A percentile compares a stretch with the other conserved stretches of the same genome.
These are phyloP conservation scores for Patella pellucida DNA, from an alignment of 2,888 invertebrate species.

Conservation along the genomic window DNA sequence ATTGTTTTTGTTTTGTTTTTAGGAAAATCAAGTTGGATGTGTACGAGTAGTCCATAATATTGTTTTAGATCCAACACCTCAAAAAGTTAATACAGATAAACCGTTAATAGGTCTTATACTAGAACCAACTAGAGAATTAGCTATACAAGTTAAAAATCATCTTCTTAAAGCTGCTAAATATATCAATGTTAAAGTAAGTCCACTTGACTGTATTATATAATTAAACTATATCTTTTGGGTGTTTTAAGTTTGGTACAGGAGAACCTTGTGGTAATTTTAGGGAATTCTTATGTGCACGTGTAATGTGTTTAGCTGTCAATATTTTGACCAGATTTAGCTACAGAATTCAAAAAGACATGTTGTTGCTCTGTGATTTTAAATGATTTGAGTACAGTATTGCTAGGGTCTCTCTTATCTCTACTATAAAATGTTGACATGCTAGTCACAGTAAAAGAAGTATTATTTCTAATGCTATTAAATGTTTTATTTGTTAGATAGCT, in stretches of 20 bases:
- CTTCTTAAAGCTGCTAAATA: constrained; percentile 81
- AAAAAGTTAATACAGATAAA: constrained; percentile 11
- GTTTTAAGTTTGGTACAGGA: too few species aligned
- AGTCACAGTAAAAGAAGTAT: too few species aligned
- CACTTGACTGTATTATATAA: constrained; percentile 72
- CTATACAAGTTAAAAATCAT: constrained; percentile 93
- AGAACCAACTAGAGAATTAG: constrained; percentile 96
- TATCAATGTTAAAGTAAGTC: constrained; percentile 79
- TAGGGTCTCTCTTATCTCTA: too few species aligned
- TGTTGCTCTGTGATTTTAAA: too few species aligned
- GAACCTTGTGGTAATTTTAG: neutral
- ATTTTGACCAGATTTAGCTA: too few species aligned
- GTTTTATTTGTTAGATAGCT: constrained; percentile 74
- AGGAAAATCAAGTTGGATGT: constrained; percentile 53
- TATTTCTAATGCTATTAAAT: too few species aligned
- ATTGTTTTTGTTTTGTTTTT: constrained; percentile 6
- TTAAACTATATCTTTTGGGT: too few species aligned
- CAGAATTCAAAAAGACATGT: too few species aligned
- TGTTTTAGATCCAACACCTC: constrained; percentile 34
- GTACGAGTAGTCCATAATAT: constrained; percentile 56
- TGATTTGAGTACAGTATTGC: too few species aligned
- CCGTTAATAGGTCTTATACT: constrained; percentile 81
- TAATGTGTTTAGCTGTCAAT: too few species aligned
- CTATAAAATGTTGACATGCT: too few species aligned
- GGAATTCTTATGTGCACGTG: neutral